Conservation (phyloP, 2,113 vertebrate species). For the Thamnophis sirtalis region DNA sequence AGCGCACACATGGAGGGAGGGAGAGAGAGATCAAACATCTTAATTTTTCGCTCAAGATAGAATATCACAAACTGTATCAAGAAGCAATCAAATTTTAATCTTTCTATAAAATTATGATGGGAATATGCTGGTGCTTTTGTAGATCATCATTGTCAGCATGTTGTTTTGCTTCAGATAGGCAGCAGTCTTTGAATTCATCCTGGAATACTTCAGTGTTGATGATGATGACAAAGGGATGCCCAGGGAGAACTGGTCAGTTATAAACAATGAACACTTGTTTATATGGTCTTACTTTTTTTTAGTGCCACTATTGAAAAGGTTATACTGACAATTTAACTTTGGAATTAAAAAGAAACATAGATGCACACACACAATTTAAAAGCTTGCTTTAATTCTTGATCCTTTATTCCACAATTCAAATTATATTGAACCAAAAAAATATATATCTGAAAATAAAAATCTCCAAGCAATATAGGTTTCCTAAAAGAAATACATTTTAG, state of each 20-base stretch:
- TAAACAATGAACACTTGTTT: conserved; percentile 51
- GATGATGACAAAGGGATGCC: conserved; percentile 41
- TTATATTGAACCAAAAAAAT: conserved; percentile 43
- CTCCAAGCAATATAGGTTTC: conserved; percentile 13
- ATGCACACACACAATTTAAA: neutral
- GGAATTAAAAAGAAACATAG: conserved; percentile 52
- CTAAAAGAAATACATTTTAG: conserved; percentile 34
- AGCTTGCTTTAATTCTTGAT: neutral
- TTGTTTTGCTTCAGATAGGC: conserved; percentile 9
- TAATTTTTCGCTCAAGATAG: conserved; percentile 17
- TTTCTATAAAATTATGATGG: conserved; percentile 43
- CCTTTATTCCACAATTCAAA: conserved; percentile 59
- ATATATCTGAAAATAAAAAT: neutral
- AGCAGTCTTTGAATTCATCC: conserved; percentile 32
- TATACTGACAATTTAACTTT: conserved; percentile 68
- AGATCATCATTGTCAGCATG: conserved; percentile 48
- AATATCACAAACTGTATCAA: conserved; percentile 16
- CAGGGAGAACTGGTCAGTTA: conserved; percentile 62
- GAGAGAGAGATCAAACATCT: neutral
- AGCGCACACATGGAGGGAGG: neutral
- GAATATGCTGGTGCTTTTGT: conserved; percentile 32
- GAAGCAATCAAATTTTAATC: conserved; percentile 50
- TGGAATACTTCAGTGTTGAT: conserved; percentile 21
- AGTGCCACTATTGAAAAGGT: conserved; percentile 51
- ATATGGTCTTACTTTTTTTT: conserved; percentile 39